These are phyloP conservation scores for Psittacula cyanocephala DNA, from an alignment of 2,113 vertebrate species.

Conservation along the genomic window DNA sequence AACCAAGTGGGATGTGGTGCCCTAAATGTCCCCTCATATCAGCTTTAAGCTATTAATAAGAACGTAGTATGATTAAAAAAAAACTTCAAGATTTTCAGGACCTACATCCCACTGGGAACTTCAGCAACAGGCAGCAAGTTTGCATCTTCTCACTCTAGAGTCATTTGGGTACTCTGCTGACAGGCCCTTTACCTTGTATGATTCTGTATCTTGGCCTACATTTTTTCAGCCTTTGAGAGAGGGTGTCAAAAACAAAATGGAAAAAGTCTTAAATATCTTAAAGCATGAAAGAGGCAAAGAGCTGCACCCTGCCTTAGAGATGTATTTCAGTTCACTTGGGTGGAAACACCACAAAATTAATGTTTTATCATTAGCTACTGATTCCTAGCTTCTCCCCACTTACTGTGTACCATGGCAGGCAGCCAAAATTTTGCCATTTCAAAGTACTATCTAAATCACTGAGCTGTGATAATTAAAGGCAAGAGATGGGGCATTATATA, in stretches of 20 bases:
- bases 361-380: slow-evolving; percentile 7
- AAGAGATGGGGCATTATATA: not conserved
- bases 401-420: not conserved
- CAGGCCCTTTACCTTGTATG: not conserved
- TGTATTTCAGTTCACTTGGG: not conserved
- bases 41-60: not conserved
- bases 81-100: not conserved
- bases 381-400: not conserved
- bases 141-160: not conserved
- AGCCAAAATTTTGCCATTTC: slow-evolving; percentile 30
- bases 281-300: not conserved
- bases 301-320: not conserved
- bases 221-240: not conserved
- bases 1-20: not conserved
- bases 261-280: not conserved
- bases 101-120: not conserved
- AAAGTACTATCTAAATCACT: slow-evolving; percentile 12
- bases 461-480: slow-evolving; percentile 41
- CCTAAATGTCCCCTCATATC: not conserved
- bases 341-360: not conserved
- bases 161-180: not conserved
- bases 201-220: not conserved
- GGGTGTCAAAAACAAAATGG: not conserved
- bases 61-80: not conserved
- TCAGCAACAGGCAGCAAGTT: not conserved